Conservation (phyloP, 35 echinoderm and acorn worm species). For the Holothuria glaberrima region DNA sequence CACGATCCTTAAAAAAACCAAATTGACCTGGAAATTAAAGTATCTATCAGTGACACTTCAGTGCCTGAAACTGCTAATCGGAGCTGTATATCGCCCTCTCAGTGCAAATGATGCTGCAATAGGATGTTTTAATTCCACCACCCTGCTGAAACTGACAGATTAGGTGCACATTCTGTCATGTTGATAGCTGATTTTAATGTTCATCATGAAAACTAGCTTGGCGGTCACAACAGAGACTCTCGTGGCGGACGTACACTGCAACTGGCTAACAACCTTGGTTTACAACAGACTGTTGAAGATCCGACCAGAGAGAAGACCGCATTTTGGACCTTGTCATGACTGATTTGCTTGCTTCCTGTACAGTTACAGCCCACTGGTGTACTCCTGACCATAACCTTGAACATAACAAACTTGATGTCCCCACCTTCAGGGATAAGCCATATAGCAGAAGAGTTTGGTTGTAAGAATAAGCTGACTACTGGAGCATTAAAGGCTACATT, state of each 20-base stretch:
- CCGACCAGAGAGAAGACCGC: conserved; percentile 74
- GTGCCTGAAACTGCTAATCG: conserved; percentile 13
- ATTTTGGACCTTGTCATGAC: conserved; percentile 74
- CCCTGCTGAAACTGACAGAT: too few species aligned
- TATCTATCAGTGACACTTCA: conserved; percentile 7
- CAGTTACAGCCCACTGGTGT: conserved; percentile 35
- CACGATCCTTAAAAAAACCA: not conserved
- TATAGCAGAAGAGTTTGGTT: conserved; percentile 48
- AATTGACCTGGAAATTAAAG: not conserved
- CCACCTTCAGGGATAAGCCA: conserved; percentile 56
- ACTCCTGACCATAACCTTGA: conserved; percentile 71
- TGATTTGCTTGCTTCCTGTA: conserved; percentile 44
- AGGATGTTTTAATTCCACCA: too few species aligned
- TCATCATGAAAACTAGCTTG: conserved; percentile 73
- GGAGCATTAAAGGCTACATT: too few species aligned
- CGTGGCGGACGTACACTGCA: conserved; percentile 55
- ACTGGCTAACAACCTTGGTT: too few species aligned
- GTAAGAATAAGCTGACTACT: conserved; percentile 45
- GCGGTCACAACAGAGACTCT: conserved; percentile 67
- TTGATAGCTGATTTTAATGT: conserved; percentile 75
- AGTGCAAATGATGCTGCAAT: conserved; percentile 39
- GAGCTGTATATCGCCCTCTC: not conserved
- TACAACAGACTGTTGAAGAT: conserved; percentile 55
- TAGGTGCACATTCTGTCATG: conserved; percentile 1
- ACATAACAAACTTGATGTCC: conserved; percentile 10